phyloP scores from a whole-genome alignment of 2,888 invertebrate genomes.

The Dastarcus helophoroides region DNA sequence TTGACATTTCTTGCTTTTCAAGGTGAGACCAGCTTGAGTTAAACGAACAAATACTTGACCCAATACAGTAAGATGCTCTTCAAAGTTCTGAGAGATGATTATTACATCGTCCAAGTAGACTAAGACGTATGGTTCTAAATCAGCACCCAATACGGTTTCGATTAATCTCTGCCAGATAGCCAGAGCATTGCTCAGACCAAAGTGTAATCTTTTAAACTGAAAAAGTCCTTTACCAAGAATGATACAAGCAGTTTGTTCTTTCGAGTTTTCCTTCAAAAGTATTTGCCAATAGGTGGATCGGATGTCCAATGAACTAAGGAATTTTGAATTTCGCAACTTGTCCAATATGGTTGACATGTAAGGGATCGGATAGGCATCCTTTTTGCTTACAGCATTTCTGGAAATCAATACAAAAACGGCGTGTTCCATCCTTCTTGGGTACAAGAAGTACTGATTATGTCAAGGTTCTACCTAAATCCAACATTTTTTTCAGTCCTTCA shows the following conservation, averaged over 20 bases:
- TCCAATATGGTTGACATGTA: slow-evolving; percentile 22
- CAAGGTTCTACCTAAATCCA: slow-evolving; percentile 17
- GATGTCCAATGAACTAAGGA: slow-evolving; percentile 24
- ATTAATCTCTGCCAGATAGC: slow-evolving; percentile 23
- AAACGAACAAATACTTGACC: slow-evolving; percentile 13
- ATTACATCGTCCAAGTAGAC: slow-evolving; percentile 18
- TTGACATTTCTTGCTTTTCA: slow-evolving; percentile 19
- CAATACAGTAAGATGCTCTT: slow-evolving; percentile 13
- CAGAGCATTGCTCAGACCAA: slow-evolving; percentile 21
- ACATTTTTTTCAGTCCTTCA: slow-evolving; percentile 24
- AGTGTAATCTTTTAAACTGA: slow-evolving; percentile 23
- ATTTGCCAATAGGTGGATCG: slow-evolving; percentile 22
- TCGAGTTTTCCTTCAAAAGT: slow-evolving; percentile 15
- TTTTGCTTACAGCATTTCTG: slow-evolving; percentile 21
- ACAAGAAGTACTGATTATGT: slow-evolving; percentile 22
- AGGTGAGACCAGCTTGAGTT: slow-evolving; percentile 14
- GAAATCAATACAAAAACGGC: slow-evolving; percentile 24
- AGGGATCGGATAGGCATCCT: slow-evolving; percentile 24
- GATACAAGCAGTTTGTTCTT: slow-evolving; percentile 22
- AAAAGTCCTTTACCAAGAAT: slow-evolving; percentile 21
- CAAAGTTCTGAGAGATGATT: slow-evolving; percentile 15
- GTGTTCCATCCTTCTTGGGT: slow-evolving; percentile 18
- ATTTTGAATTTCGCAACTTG: slow-evolving; percentile 20
- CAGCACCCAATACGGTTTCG: slow-evolving; percentile 19
- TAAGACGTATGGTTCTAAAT: slow-evolving; percentile 15